A percentile compares a stretch with the other conserved stretches of the same genome.
phyloP scores from a whole-genome alignment of 2,888 invertebrate genomes.

The Dryobota labecula region DNA sequence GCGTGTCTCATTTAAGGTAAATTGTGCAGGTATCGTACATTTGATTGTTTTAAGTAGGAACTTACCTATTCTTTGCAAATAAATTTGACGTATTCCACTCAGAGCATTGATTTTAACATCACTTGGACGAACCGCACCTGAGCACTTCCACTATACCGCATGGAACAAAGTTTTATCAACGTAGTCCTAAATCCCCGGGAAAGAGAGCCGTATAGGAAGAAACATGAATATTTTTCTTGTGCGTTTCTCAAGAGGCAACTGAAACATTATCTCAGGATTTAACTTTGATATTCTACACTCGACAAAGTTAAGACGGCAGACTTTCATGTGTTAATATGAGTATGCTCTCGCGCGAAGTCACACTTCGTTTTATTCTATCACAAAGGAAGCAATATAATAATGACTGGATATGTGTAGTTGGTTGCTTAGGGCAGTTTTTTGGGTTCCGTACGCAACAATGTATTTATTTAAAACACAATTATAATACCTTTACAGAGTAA shows the following conservation, averaged over 20 bases:
- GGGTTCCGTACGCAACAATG: too few species aligned
- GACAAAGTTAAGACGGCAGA: neutral
- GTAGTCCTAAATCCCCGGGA: neutral
- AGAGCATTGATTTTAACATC: too few species aligned
- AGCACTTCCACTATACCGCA: too few species aligned
- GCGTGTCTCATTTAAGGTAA: neutral
- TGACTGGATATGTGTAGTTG: too few species aligned
- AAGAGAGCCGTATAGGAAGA: neutral
- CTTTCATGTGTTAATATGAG: conserved; percentile 20
- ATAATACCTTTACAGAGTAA: too few species aligned
- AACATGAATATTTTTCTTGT: neutral
- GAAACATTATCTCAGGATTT: neutral
- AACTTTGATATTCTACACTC: neutral
- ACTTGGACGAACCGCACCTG: too few species aligned
- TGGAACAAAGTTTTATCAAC: too few species aligned
- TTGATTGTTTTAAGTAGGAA: neutral
- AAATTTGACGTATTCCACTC: too few species aligned
- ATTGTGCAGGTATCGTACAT: neutral
- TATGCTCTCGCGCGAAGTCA: neutral
- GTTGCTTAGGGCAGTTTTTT: too few species aligned
- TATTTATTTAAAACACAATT: too few species aligned
- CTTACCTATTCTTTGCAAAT: neutral
- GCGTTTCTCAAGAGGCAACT: too few species aligned
- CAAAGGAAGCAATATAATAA: neutral
- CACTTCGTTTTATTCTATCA: neutral